Evolutionary conservation across 1,140 invertebrate species (phyloP), one percentile per base, ranked within the genome.

Genomic region (Dendrolimus kikuchii): DNA sequence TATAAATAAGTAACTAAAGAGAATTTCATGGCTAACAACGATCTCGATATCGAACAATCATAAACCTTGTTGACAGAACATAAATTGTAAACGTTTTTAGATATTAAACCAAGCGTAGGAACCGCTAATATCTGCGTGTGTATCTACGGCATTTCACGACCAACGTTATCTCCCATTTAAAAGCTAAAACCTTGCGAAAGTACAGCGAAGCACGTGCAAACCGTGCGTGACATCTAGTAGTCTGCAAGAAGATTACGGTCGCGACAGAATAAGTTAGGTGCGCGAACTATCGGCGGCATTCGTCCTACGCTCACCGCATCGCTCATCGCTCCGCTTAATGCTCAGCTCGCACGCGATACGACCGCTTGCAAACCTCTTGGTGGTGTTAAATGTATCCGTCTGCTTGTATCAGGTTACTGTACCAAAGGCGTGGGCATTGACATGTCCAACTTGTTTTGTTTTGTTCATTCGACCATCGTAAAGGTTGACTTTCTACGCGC

Each of bases 351-450:
- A 74, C 74, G 77, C 79, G 60, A 80, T 61, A 63, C 68, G 51
- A 68, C 73, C 73, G 71, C 77, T 77, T 67, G 74, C 77, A 56
- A 78, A 80, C 71, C 77, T 77, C 74, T 74, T 68, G 61, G 49
- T 73, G 74, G 79, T 83, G 79, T 85, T 83, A 85, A 85, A 82
- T 78, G 82, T 81, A 83, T 81, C 75, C 77, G 73, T 68, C 76
- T 68, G 67, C 62, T 74, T 71, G 69, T 81, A 82, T 83, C 80
- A 66, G 68, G 80, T 83, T 86, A 81, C 80, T 67, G 70, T 80
- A 77, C 71, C 71, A 72, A 77, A 86, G 75, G 82, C 82, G 82
- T 86, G 82, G 82, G 82, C 82, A 86, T 86, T 81, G 82, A 86
- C 82, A 81, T 81, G 77, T 76, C 71, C 71, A 68, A 71, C 72